Evolutionary conservation across 1,140 invertebrate species (phyloP).

Genomic region (Aethina tumida): DNA sequence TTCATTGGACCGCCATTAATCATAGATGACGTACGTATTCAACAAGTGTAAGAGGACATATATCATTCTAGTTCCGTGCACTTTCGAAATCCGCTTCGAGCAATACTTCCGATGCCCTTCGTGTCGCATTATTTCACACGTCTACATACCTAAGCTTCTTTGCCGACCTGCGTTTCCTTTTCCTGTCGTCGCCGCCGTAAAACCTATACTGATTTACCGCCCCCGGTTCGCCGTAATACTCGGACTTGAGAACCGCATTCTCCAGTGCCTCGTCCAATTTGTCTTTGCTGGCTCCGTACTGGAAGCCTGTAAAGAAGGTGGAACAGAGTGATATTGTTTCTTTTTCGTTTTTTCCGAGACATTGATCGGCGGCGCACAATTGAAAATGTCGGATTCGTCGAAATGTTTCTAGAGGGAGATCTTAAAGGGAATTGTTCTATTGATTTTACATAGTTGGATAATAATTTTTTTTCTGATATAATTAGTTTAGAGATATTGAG

Average conservation of each 20-base stretch:
- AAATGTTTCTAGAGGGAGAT: conserved; percentile 3
- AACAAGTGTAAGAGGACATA: too few relatives aligned
- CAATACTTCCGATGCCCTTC: too few relatives aligned
- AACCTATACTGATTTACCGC: conserved; percentile 29
- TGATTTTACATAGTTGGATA: background rate
- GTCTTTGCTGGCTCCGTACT: conserved; percentile 29
- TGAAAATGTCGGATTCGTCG: background rate
- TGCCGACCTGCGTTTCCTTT: conserved; percentile 18
- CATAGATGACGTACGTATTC: too few relatives aligned
- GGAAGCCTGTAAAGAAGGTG: too few relatives aligned
- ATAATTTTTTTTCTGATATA: background rate
- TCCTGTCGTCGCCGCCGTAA: conserved; percentile 17
- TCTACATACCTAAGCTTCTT: conserved; percentile 14
- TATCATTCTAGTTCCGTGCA: too few relatives aligned
- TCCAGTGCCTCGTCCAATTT: conserved; percentile 33
- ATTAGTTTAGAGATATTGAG: background rate
- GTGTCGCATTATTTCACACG: background rate
- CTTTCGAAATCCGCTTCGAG: too few relatives aligned
- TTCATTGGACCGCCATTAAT: too few relatives aligned
- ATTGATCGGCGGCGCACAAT: background rate
- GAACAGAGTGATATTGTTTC: too few relatives aligned
- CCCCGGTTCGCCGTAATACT: conserved; percentile 31
- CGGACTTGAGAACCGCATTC: conserved; percentile 35
- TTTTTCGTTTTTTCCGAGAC: conserved; percentile 6
- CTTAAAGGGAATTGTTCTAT: conserved; percentile 2